These are phyloP conservation scores for Stichopus chloronotus DNA, from an alignment of 35 echinoderm and acorn worm genomes.

Conservation along the genomic window DNA sequence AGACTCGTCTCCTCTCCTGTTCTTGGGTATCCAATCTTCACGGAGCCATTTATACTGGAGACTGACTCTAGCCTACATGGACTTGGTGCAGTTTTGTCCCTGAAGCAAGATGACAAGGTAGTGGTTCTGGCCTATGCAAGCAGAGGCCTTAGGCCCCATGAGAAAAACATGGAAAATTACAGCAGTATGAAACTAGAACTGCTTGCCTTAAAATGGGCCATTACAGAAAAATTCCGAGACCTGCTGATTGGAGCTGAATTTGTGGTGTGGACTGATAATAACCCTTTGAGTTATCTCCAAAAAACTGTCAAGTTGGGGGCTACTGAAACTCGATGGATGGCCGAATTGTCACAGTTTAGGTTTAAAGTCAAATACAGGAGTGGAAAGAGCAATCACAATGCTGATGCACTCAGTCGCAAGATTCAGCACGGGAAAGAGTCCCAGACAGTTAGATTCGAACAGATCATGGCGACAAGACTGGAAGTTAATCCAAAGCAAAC, in stretches of 20 bases:
- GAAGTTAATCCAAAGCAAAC: not conserved
- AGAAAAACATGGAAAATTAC: conserved; percentile 60
- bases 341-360: conserved; percentile 72
- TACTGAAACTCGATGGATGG: conserved; percentile 71
- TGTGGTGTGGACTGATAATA: conserved; percentile 77
- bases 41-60: conserved; percentile 42
- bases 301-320: conserved; percentile 72
- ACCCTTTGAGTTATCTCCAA: conserved; percentile 75
- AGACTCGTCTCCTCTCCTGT: conserved; percentile 49
- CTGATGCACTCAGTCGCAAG: conserved; percentile 75
- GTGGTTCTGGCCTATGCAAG: conserved; percentile 65
- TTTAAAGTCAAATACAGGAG: conserved; percentile 70
- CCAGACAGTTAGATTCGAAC: conserved; percentile 38
- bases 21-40: conserved; percentile 57
- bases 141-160: conserved; percentile 23
- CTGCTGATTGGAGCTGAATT: conserved; percentile 76
- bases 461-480: conserved; percentile 26
- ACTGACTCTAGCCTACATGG: conserved; percentile 59
- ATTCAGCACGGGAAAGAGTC: conserved; percentile 28
- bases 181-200: conserved; percentile 68
- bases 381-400: conserved; percentile 68
- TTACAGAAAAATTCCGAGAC: conserved; percentile 80
- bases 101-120: conserved; percentile 33
- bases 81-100: conserved; percentile 40
- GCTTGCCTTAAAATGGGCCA: conserved; percentile 69